A percentile compares a stretch with the other conserved stretches of the same genome.
Evolutionary conservation across 2,888 invertebrate species (phyloP).

Genomic region (Crocallis elinguaria): DNA sequence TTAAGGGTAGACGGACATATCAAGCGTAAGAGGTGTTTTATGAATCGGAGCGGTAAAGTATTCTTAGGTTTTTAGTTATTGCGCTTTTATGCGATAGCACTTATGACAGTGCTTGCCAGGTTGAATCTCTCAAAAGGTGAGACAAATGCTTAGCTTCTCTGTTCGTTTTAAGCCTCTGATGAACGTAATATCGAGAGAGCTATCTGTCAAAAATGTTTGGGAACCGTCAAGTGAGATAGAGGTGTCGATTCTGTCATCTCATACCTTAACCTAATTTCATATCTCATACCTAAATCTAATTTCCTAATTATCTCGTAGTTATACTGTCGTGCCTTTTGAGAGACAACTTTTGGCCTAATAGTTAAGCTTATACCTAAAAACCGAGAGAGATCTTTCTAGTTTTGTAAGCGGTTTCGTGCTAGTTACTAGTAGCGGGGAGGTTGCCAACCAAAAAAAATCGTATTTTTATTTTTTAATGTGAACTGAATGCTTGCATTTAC

Average conservation of each 20-base stretch:
- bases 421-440: conserved; percentile 56
- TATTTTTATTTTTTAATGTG: conserved; percentile 52
- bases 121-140: conserved; percentile 29
- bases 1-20: conserved; percentile 37
- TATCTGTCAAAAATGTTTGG: no score
- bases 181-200: no score
- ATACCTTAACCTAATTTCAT: no score
- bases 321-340: conserved; percentile 35
- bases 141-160: background rate
- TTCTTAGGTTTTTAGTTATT: conserved; percentile 32
- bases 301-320: no score
- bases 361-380: conserved; percentile 66
- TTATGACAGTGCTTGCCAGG: conserved; percentile 24
- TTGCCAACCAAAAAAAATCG: conserved; percentile 57
- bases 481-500: conserved; percentile 71
- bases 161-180: no score
- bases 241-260: no score
- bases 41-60: conserved; percentile 35
- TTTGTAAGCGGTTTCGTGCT: conserved; percentile 66
- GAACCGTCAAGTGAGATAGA: no score
- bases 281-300: no score
- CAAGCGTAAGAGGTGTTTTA: conserved; percentile 28
- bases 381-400: conserved; percentile 78
- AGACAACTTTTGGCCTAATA: conserved; percentile 46
- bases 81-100: conserved; percentile 32